Evolutionary conservation across 2,888 invertebrate species (phyloP), one percentile per base, ranked within the genome.

Genomic region (Pammene fasciana): DNA sequence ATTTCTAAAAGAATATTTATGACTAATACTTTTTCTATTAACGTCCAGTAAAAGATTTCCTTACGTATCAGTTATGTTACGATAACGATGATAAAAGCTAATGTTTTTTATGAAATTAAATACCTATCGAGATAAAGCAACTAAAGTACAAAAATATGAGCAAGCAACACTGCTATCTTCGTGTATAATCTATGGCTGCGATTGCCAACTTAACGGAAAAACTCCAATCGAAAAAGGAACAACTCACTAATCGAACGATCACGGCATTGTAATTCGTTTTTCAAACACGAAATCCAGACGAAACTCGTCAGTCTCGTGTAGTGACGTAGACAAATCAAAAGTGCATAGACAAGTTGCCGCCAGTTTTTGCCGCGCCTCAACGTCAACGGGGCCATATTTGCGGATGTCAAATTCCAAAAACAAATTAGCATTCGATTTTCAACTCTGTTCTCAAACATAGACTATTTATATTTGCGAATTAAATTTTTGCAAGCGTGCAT

Each of bases 271-370:
- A 75, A 77, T 78, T 78, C 77, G 76, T 76, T 74, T 79, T 78
- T 77, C 79, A 77, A 78, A 78, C 77, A 76, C 74, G 78, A 76
- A 78, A 77, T 75, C 70, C 76, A 57, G 64, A 56, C 71, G 72
- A 50, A 45, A 65, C 72, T 26, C 26, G 26, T 26, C 26, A 26
- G 26, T 26, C 26, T 4, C 4, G 26, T 26, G 26, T 26, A 26
- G 26, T 72, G 75, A 73, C 74, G 59, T 70, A 59, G 72, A 75
- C 71, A 75, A 81, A 81, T 85, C 86, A 86, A 86, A 87, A 88
- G 82, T 84, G 84, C 88, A 89, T 87, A 84, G 87, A 88, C 86
- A 85, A 87, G 82, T 84, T 86, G 82, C 83, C 80, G 84, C 82
- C 84, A 81, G 79, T 85, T 86, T 84, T 82, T 77, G 75, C 78